Base-by-base conservation (phyloP, 2,888 invertebrate genomes). In the Synergus japonicus region DNA sequence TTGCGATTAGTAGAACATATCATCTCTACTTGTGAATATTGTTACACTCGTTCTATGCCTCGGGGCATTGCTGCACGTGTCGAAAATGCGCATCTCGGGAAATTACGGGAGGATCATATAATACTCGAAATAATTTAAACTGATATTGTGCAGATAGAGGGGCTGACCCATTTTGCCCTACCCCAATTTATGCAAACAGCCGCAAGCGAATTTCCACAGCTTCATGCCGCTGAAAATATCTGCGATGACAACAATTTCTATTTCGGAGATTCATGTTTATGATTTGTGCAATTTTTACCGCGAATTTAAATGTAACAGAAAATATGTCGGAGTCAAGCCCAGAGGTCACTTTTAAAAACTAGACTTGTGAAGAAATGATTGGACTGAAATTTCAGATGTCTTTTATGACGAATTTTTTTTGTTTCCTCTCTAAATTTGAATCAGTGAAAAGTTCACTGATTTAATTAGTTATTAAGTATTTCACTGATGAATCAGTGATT, bases 31-130 rank as follows among this genome's bases (percentile, higher is more conserved):
- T 79, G 78, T 77, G 77, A 83, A 83, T 83, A 80, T 81, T 49
- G 76, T 82, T 81, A 80, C 69, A 67, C 79, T 79, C 76, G 81
- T 78, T 78, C 76, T 76, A 80, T 80, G 69, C 78, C 80, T 79
- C 78, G 66, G 81, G 80, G 80, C 67, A 81, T 83, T 76, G 80
- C 78, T 69, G 79, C 81, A 83, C 81, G 83, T 81, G 81, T 77
- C 79, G 80, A 81, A 83, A 81, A 83, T 78, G 83, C 76, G 83
- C 83, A 81, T 80, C 83, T 81, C 81, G 83, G 83, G 83, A 83
- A 81, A 83, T 83, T 81, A 83, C 81, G 67, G 29, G 29, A 49
- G 15, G 29, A 46, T 49, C 46, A 46, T 46, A 67, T 67, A 49
- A 22, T 46, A 67, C 46, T 46, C 46, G 1, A 67, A 49, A 67